Conservation (phyloP, 30 jellyfish, hydroid and myxozoan genomes). For the Turritopsis dohrnii region DNA sequence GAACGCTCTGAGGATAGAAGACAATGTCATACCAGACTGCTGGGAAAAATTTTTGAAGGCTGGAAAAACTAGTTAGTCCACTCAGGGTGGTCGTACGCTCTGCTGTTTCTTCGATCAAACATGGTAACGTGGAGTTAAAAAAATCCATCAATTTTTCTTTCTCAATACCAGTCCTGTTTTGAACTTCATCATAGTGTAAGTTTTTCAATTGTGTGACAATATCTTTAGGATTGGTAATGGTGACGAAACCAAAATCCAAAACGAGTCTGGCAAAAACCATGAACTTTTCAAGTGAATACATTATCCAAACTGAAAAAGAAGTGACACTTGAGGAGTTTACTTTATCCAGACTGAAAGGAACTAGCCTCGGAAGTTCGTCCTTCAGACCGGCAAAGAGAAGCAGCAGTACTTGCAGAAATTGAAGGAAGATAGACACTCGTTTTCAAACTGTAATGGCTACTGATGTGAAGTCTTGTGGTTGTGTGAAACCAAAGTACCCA, state of each 20-base stretch:
- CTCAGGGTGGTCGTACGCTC: neutral
- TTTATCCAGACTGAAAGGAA: no score
- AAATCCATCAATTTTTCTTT: neutral
- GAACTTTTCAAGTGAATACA: neutral
- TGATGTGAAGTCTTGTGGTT: no score
- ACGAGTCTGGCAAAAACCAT: neutral
- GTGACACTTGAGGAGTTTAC: no score
- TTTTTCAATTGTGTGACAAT: neutral
- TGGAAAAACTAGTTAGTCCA: neutral
- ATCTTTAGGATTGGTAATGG: neutral
- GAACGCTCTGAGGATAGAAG: no score
- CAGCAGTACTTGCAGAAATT: no score
- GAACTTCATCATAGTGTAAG: neutral
- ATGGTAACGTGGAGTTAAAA: constrained; percentile 10
- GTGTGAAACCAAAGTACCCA: no score
- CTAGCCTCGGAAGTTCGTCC: no score
- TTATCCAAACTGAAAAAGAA: neutral
- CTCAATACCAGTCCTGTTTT: neutral
- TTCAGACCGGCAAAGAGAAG: no score
- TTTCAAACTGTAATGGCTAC: no score
- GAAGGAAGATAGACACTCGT: no score
- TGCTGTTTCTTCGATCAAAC: constrained; percentile 1
- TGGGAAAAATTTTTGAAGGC: neutral
- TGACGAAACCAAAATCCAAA: neutral
- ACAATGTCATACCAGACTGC: neutral